Percentiles rank a stretch among this genome's conserved stretches.
These are phyloP conservation scores for Idris sp. DNA, from an alignment of 1,140 invertebrate genomes.

Conservation along the genomic window DNA sequence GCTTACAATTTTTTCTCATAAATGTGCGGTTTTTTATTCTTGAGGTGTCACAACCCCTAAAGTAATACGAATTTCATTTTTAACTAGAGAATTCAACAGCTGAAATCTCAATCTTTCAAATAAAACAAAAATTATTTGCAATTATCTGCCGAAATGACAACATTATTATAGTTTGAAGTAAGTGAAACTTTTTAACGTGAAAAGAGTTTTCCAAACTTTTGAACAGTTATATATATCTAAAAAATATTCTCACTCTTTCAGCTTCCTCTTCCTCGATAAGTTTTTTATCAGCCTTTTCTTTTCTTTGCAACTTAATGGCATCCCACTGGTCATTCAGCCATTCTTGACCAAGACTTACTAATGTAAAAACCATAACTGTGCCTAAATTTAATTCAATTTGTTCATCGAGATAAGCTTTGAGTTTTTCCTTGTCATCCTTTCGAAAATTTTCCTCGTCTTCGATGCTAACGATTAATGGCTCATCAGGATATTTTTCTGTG, in stretches of 20 bases:
- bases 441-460: conserved; percentile 88
- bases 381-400: conserved; percentile 94
- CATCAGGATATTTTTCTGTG: conserved; percentile 92
- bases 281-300: conserved; percentile 84
- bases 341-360: conserved; percentile 95
- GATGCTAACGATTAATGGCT: conserved; percentile 88
- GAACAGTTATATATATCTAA: too few species aligned
- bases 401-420: conserved; percentile 84
- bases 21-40: too few species aligned
- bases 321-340: conserved; percentile 93
- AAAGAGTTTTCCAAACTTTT: too few species aligned
- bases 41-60: too few species aligned
- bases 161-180: too few species aligned
- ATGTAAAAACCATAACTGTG: conserved; percentile 98
- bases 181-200: too few species aligned
- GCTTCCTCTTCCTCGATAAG: conserved; percentile 89
- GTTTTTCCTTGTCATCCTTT: conserved; percentile 82
- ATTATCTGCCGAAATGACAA: too few species aligned
- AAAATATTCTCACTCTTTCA: conserved; percentile 82
- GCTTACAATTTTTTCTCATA: too few species aligned
- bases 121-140: too few species aligned
- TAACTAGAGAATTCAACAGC: too few species aligned
- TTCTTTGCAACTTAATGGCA: conserved; percentile 83
- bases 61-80: too few species aligned
- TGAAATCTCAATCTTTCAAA: too few species aligned